phyloP scores from a whole-genome alignment of 2,888 invertebrate genomes.

The Agrochola lychnidis region DNA sequence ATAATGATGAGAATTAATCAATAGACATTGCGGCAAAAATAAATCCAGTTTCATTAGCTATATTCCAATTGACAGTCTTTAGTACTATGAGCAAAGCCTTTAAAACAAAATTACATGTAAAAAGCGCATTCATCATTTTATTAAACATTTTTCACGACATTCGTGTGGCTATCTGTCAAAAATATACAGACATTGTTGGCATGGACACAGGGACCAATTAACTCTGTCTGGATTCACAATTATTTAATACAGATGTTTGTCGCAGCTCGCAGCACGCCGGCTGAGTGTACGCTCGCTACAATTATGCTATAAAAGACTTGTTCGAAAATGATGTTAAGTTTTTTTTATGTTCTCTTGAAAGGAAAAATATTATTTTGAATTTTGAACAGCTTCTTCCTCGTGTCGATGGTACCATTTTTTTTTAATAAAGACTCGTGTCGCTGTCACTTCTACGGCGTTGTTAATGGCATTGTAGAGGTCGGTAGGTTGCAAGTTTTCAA shows the following conservation, averaged over 20 bases:
- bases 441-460: not conserved
- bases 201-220: constrained; percentile 61
- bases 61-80: not conserved
- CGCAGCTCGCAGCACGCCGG: constrained; percentile 5
- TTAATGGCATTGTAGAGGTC: not conserved
- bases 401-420: not conserved
- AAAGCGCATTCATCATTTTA: not conserved
- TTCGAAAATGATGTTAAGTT: not conserved
- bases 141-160: not conserved
- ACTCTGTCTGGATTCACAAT: constrained; percentile 69
- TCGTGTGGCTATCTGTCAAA: constrained; percentile 16
- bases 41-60: not conserved
- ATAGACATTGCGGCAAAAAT: not conserved
- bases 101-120: not conserved
- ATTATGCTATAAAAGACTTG: not conserved
- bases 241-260: constrained; percentile 65
- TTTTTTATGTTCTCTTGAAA: not conserved
- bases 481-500: not conserved
- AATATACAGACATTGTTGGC: constrained; percentile 27
- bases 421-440: not conserved
- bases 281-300: constrained; percentile 3
- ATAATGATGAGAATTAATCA: not conserved
- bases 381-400: not conserved
- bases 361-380: not conserved
- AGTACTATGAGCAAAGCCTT: no score